These are phyloP conservation scores for Hylia prasina DNA, from an alignment of 2,113 vertebrate species.

Conservation along the genomic window DNA sequence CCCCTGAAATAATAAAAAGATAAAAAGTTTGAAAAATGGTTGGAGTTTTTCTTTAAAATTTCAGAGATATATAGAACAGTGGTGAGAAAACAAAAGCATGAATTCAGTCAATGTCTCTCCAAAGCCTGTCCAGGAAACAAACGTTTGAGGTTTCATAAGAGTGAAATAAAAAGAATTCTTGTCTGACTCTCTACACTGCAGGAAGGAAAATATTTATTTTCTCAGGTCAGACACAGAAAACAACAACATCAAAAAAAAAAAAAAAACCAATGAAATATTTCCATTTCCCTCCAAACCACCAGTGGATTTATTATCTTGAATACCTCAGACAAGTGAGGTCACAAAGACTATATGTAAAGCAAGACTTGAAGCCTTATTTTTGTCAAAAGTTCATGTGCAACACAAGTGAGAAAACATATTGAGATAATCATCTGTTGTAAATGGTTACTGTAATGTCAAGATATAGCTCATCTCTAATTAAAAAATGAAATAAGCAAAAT, in stretches of 20 bases:
- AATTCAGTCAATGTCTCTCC: not conserved
- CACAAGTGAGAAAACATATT: conserved; percentile 2
- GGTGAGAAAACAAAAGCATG: not conserved
- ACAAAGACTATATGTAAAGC: not conserved
- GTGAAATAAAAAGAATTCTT: conserved; percentile 27
- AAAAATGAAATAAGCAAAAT: not conserved
- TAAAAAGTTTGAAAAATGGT: not conserved
- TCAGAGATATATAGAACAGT: not conserved
- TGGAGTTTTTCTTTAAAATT: not conserved
- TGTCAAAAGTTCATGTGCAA: not conserved
- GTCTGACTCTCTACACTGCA: not conserved
- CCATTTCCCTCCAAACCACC: conserved; percentile 32
- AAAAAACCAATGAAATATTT: conserved; percentile 42
- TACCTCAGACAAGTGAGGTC: conserved; percentile 21
- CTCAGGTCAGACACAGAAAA: conserved; percentile 54
- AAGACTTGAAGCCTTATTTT: not conserved
- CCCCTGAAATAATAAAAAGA: conserved; percentile 66
- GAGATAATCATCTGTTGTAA: conserved; percentile 2
- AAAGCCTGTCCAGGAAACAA: conserved; percentile 25
- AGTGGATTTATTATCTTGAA: conserved; percentile 53
- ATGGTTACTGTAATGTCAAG: not conserved
- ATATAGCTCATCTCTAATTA: not conserved
- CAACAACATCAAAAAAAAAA: too few species aligned
- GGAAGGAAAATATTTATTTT: conserved; percentile 47
- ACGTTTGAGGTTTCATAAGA: conserved; percentile 17